Percentiles rank a stretch among this genome's conserved stretches.
Evolutionary conservation across 2,888 invertebrate genomes (phyloP).

Genomic region (Cistogaster globosa): DNA sequence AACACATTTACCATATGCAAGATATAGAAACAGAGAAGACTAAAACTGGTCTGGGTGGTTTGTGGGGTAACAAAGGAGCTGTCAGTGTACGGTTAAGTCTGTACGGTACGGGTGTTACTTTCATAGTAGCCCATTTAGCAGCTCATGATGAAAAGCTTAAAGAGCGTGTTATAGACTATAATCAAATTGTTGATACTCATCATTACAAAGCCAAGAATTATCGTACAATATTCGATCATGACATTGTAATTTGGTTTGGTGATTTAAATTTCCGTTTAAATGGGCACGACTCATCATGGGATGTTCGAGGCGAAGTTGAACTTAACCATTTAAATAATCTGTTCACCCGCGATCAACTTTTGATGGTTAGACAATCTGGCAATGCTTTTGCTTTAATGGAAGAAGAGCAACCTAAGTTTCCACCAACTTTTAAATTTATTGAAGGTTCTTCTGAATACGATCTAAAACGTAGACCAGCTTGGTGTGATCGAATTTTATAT

Average conservation of each 20-base stretch:
- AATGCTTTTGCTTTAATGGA: constrained; percentile 92
- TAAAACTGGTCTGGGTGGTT: constrained; percentile 93
- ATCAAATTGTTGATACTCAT: constrained; percentile 92
- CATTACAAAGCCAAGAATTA: constrained; percentile 90
- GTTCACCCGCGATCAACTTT: constrained; percentile 90
- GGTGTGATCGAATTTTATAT: constrained; percentile 96
- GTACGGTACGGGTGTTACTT: constrained; percentile 93
- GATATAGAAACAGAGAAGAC: constrained; percentile 94
- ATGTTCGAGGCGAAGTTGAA: constrained; percentile 87
- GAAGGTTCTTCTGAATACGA: constrained; percentile 90
- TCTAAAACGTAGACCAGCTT: constrained; percentile 94
- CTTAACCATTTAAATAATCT: constrained; percentile 87
- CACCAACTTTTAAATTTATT: constrained; percentile 94
- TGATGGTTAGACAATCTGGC: constrained; percentile 87
- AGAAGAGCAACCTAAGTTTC: constrained; percentile 89
- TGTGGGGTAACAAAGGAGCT: constrained; percentile 93
- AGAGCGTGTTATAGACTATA: constrained; percentile 93
- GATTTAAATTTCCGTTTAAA: constrained; percentile 93
- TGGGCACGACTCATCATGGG: constrained; percentile 87
- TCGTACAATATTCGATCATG: constrained; percentile 93
- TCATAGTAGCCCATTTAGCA: constrained; percentile 95
- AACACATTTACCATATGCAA: constrained; percentile 90
- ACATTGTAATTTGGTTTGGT: constrained; percentile 97
- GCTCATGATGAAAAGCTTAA: constrained; percentile 93
- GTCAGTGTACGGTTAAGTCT: constrained; percentile 93